Evolutionary conservation across 2,113 vertebrate species (phyloP).

Genomic region (Sporophila hypoxantha): DNA sequence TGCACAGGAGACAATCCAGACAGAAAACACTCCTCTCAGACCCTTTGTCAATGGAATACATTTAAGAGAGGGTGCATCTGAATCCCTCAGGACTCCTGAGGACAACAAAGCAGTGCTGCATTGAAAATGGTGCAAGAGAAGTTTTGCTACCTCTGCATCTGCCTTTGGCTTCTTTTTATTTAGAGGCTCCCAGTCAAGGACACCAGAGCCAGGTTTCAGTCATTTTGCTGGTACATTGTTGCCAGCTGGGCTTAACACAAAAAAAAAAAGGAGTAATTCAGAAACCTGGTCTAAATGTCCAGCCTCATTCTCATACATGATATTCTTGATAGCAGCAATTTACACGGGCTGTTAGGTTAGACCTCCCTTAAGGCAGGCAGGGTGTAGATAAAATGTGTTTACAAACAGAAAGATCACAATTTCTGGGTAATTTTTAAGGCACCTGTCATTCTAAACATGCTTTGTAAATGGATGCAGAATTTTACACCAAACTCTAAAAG

Average conservation of each 20-base stretch:
- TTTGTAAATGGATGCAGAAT: background rate
- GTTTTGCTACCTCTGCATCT: background rate
- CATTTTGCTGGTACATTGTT: background rate
- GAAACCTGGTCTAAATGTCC: background rate
- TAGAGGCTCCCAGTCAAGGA: background rate
- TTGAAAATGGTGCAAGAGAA: background rate
- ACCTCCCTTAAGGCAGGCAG: background rate
- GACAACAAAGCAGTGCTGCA: background rate
- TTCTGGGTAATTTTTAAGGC: background rate
- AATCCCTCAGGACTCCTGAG: background rate
- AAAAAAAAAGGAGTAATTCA: background rate
- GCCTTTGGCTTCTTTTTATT: background rate
- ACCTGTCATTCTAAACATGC: background rate
- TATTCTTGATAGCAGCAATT: background rate
- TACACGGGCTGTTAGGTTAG: background rate
- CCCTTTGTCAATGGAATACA: background rate
- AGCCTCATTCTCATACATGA: background rate
- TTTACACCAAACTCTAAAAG: background rate
- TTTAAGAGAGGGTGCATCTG: background rate
- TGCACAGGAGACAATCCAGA: background rate
- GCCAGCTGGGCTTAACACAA: background rate
- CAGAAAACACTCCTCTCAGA: background rate
- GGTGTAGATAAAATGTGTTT: background rate
- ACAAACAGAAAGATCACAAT: background rate
- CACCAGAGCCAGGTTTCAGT: background rate